phyloP scores from a whole-genome alignment of 2,113 vertebrate species.

The Dasyornis broadbenti region DNA sequence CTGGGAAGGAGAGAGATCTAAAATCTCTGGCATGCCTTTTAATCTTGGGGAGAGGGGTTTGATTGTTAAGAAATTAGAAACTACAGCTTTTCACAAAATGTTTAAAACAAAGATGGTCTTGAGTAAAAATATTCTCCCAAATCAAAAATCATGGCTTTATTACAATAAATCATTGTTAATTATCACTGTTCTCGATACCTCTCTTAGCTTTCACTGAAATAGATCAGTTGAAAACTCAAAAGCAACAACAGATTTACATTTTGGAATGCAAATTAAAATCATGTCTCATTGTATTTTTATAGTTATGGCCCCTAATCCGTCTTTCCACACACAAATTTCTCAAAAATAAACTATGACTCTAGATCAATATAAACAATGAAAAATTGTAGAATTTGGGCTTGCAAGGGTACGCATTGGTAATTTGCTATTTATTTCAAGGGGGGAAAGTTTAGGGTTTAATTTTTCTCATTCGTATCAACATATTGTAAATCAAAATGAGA shows the following conservation, averaged over 20 bases:
- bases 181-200: background rate
- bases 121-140: background rate
- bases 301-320: background rate
- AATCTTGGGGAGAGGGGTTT: rapidly evolving
- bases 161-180: background rate
- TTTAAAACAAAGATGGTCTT: background rate
- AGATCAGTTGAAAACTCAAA: background rate
- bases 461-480: background rate
- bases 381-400: background rate
- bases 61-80: background rate
- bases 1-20: background rate
- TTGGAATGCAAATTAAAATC: background rate
- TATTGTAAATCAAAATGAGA: background rate
- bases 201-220: background rate
- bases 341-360: background rate
- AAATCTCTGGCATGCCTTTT: background rate
- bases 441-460: background rate
- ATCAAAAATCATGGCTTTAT: background rate
- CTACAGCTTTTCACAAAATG: background rate
- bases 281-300: background rate
- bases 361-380: background rate
- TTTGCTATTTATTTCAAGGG: background rate
- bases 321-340: background rate
- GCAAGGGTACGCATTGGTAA: background rate
- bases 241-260: background rate